Conservation (phyloP, 2,113 vertebrate genomes). For the Muntiacus reevesi region DNA sequence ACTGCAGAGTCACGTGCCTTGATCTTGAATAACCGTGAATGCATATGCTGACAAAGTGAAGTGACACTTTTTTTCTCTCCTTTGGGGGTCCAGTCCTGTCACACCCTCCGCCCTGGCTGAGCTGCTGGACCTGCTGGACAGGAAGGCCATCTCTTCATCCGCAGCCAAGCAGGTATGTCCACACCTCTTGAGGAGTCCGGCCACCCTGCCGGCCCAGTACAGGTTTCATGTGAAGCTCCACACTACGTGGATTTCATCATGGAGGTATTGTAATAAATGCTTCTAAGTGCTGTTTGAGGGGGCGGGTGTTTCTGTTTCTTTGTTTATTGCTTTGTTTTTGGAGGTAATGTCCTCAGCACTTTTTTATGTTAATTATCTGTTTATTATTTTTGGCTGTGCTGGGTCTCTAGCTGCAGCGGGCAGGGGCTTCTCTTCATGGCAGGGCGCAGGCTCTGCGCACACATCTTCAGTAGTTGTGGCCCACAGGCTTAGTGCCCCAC, state of each 20-base stretch:
- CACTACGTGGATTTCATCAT: not conserved
- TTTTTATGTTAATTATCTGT: not conserved
- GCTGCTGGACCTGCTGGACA: conserved; percentile 90
- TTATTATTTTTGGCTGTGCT: not conserved
- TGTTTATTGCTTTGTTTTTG: not conserved
- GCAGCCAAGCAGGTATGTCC: conserved; percentile 89
- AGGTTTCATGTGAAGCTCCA: not conserved
- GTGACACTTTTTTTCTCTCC: not conserved
- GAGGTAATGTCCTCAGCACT: not conserved
- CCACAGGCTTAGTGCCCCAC: not conserved
- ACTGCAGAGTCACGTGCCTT: not conserved
- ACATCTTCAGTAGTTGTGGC: not conserved
- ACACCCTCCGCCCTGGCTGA: conserved; percentile 85
- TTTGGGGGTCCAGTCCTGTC: conserved; percentile 82
- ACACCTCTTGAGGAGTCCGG: not conserved
- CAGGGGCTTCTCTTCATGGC: not conserved
- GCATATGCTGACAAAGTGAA: too few species aligned
- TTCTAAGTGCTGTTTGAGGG: not conserved
- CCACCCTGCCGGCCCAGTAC: rapidly evolving
- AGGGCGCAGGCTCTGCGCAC: not conserved
- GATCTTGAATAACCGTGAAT: rapidly evolving
- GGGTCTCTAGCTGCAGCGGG: not conserved
- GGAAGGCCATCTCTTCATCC: conserved; percentile 87
- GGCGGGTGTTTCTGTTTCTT: not conserved
- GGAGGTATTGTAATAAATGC: not conserved